phyloP scores from a whole-genome alignment of 2,888 invertebrate species.

The Dioctria rufipes region DNA sequence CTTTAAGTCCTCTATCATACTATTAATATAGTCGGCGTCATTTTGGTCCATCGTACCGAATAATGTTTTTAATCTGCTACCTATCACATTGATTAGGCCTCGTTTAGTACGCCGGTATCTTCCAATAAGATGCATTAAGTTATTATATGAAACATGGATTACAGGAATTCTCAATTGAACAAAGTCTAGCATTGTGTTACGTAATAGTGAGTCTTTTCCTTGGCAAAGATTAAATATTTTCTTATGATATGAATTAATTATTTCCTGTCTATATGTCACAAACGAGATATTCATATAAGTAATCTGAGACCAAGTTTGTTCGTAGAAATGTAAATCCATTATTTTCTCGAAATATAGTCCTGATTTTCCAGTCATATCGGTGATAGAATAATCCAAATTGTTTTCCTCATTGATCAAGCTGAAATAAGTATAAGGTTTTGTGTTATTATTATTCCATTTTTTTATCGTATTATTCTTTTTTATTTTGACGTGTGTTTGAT shows the following conservation, averaged over 20 bases:
- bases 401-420: neutral
- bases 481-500: no score
- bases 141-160: neutral
- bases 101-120: neutral
- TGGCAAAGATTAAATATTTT: neutral
- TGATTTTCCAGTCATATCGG: neutral
- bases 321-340: neutral
- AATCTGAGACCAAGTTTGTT: neutral
- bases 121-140: neutral
- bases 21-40: neutral
- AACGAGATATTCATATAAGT: neutral
- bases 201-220: neutral
- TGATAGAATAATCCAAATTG: neutral
- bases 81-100: neutral
- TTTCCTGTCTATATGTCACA: neutral
- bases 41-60: neutral
- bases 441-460: slow-evolving; percentile 34
- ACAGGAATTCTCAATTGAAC: neutral
- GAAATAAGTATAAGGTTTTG: slow-evolving; percentile 19
- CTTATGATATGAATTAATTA: neutral
- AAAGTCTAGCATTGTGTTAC: neutral
- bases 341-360: neutral
- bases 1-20: neutral
- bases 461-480: neutral
- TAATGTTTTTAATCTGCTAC: neutral